A percentile compares a stretch with the other conserved stretches of the same genome.
These are phyloP conservation scores for Bembecia ichneumoniformis DNA, from an alignment of 2,888 invertebrate genomes.

Conservation along the genomic window DNA sequence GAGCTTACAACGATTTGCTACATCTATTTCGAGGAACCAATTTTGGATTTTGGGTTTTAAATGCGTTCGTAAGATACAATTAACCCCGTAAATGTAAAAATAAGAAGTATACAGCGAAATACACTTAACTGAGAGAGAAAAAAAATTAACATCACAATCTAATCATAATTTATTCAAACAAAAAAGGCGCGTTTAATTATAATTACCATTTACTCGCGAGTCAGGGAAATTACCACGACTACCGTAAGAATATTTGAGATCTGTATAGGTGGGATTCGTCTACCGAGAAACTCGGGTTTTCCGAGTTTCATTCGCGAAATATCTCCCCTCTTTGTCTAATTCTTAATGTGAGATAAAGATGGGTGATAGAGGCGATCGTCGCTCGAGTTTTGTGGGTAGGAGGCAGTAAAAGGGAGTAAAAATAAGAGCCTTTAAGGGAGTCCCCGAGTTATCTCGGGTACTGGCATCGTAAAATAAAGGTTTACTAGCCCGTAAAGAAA, in stretches of 20 bases:
- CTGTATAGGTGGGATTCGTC: conserved; percentile 6
- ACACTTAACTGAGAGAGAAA: conserved; percentile 61
- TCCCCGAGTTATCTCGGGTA: conserved; percentile 63
- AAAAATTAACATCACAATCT: conserved; percentile 57
- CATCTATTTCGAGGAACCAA: no score
- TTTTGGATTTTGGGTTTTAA: no score
- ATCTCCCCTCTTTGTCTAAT: not conserved
- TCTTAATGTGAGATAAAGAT: conserved; percentile 10
- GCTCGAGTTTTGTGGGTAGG: conserved; percentile 9
- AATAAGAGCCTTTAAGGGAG: conserved; percentile 60
- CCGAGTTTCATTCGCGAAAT: not conserved
- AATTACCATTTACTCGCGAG: conserved; percentile 63
- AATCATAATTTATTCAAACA: conserved; percentile 61
- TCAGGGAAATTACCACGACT: conserved; percentile 22
- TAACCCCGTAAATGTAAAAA: no score
- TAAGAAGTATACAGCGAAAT: conserved; percentile 40
- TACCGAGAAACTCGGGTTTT: conserved; percentile 2
- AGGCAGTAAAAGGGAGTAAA: conserved; percentile 37
- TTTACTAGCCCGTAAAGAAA: conserved; percentile 71
- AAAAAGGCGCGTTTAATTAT: conserved; percentile 60
- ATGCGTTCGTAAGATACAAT: no score
- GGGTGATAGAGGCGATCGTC: conserved; percentile 1
- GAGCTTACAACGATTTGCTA: no score
- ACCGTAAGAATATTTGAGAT: conserved; percentile 10
- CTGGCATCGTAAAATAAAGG: conserved; percentile 68